Percentiles rank a stretch among this genome's conserved stretches.
phyloP scores from a whole-genome alignment of 2,888 invertebrate species.

The Eustalomyia histrio region DNA sequence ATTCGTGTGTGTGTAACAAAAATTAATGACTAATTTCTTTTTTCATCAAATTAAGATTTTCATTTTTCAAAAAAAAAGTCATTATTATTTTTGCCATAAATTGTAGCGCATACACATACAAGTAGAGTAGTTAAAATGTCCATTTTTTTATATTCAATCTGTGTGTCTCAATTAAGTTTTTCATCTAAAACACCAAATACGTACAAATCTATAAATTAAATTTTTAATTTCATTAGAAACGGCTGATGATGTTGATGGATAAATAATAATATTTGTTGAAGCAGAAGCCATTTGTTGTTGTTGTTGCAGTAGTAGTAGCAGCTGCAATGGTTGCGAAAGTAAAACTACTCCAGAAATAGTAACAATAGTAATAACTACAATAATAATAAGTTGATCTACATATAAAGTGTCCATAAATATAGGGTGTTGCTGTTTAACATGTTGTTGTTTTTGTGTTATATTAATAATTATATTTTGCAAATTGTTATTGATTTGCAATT shows the following conservation, averaged over 20 bases:
- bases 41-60: constrained; percentile 45
- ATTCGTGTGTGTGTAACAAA: constrained; percentile 45
- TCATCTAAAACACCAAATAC: constrained; percentile 79
- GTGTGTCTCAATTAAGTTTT: constrained; percentile 73
- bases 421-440: constrained; percentile 52
- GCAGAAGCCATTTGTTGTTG: constrained; percentile 38
- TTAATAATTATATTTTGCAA: constrained; percentile 59
- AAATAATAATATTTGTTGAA: constrained; percentile 68
- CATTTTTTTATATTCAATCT: constrained; percentile 51
- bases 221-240: constrained; percentile 60
- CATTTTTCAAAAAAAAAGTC: constrained; percentile 50
- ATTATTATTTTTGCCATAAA: constrained; percentile 61
- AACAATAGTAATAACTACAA: constrained; percentile 55
- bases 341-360: constrained; percentile 47
- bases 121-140: constrained; percentile 59
- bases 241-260: constrained; percentile 69
- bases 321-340: constrained; percentile 6
- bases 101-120: constrained; percentile 47
- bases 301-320: constrained; percentile 7
- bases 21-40: constrained; percentile 61
- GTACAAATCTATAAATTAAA: constrained; percentile 77
- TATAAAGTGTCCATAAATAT: constrained; percentile 58
- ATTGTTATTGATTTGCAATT: constrained; percentile 62
- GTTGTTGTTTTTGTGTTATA: constrained; percentile 23
- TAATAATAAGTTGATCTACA: constrained; percentile 54